A percentile compares a stretch with the other conserved stretches of the same genome.
phyloP scores from a whole-genome alignment of 1,140 invertebrate species.

The Ooceraea biroi region DNA sequence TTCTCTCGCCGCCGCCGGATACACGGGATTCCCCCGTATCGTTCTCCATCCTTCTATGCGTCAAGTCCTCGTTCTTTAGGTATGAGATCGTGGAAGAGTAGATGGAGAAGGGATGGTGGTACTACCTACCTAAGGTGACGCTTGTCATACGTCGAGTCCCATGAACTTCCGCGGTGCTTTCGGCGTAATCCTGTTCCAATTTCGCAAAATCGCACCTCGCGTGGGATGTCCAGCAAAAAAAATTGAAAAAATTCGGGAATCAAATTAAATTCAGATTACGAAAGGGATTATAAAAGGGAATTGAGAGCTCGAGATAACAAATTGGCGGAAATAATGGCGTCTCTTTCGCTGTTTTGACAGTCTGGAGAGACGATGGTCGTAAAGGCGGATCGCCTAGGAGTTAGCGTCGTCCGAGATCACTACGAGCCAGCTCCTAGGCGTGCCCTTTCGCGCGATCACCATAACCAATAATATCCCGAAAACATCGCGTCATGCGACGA shows the following conservation, averaged over 20 bases:
- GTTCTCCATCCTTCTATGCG: slow-evolving; percentile 10
- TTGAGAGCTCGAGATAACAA: not conserved
- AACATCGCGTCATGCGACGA: slow-evolving; percentile 72
- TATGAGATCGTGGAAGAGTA: slow-evolving; percentile 6
- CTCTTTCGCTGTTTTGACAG: not conserved
- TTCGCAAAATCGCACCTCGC: too few relatives aligned
- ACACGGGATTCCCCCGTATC: slow-evolving; percentile 51
- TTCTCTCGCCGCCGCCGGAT: slow-evolving; percentile 62
- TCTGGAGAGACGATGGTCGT: not conserved
- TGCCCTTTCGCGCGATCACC: slow-evolving; percentile 75
- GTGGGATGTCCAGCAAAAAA: too few relatives aligned
- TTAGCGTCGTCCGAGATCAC: slow-evolving; percentile 4
- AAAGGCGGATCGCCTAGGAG: not conserved
- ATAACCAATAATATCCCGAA: slow-evolving; percentile 77
- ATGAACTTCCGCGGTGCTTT: not conserved
- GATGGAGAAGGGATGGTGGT: slow-evolving; percentile 61
- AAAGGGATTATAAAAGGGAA: too few relatives aligned
- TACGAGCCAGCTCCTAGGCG: slow-evolving; percentile 74
- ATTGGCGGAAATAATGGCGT: not conserved
- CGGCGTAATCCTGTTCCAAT: not conserved
- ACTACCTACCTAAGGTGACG: slow-evolving; percentile 72
- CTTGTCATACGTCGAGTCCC: not conserved
- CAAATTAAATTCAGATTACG: too few relatives aligned
- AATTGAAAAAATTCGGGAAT: too few relatives aligned
- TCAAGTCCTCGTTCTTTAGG: slow-evolving; percentile 5